These are phyloP conservation scores for Ochlodes sylvanus DNA, from an alignment of 2,888 invertebrate species.

Conservation along the genomic window DNA sequence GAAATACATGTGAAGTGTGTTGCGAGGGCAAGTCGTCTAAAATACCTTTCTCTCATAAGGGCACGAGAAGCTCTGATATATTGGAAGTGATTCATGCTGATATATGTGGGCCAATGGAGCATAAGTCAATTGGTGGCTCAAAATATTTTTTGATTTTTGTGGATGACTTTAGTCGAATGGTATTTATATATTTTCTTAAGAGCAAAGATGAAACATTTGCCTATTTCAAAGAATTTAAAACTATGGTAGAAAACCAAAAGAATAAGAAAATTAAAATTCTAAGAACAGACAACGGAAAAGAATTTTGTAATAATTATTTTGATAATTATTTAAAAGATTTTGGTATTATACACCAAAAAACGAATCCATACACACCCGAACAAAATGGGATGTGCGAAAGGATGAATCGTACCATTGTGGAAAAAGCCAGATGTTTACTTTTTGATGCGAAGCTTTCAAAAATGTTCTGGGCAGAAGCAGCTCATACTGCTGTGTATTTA, in stretches of 20 bases:
- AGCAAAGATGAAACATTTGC: not conserved
- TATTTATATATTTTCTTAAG: not conserved
- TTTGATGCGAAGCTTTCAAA: conserved; percentile 38
- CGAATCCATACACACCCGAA: not conserved
- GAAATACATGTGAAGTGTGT: not conserved
- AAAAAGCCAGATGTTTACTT: conserved; percentile 35
- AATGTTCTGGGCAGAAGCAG: conserved; percentile 37
- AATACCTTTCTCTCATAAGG: not conserved
- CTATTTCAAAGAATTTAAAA: conserved; percentile 8
- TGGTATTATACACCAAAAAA: conserved; percentile 3
- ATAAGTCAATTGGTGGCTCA: not conserved
- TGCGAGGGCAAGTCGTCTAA: not conserved
- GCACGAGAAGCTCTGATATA: not conserved
- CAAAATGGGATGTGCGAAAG: not conserved
- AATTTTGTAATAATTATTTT: conserved; percentile 28
- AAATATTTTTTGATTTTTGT: not conserved
- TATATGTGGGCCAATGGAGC: conserved; percentile 4
- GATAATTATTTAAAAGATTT: not conserved
- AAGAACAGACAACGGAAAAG: conserved; percentile 28
- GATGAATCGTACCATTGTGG: conserved; percentile 34
- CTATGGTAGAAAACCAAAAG: conserved; percentile 19
- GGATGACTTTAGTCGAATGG: not conserved
- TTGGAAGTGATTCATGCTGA: not conserved
- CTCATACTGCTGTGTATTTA: conserved; percentile 32
- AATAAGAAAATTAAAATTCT: conserved; percentile 21